Evolutionary conservation across 2,113 vertebrate species (phyloP), one percentile per base, ranked within the genome.

Genomic region (Tupaia tana): DNA sequence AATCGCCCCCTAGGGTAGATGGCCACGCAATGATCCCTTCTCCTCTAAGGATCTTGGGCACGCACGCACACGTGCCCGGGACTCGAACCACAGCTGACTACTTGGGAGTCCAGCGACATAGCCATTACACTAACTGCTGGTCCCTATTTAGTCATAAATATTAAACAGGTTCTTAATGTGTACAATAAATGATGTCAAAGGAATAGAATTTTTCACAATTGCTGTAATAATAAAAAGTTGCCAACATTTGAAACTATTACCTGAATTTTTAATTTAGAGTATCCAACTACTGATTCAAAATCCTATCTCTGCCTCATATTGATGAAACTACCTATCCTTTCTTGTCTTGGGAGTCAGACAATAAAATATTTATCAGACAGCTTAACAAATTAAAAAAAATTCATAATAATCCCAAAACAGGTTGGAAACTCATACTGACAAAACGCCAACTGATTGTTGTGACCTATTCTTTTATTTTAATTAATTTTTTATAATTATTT

Each of bases 191-290:
- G 83, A 93, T 6, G 29, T 56, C 52, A 59, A 19, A 54, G 34
- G 67, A 25, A 83, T 67, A 63, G 11, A 4, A 52, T 86, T 88
- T 89, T 94, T 58, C 71, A 94, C 79, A 77, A 74, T 81, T 56
- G 83, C 43, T 83, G 12, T 20, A 61, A 34, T 64, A 20, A 86
- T 24, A 10, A n/a, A 10, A n/a, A 78, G n/a, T 74, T 80, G 24
- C 94, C 67, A 91, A 79, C 90, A 84, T 56, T 75, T 24, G 89
- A 70, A 91, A 12, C 1, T 6, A n/a, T 9, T 61, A 6, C 15
- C 58, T 71, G 43, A 75, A 52, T 64, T 92, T 84, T 86, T 24
- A 59, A 83, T 90, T 88, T 69, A 93, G 73, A 93, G n/a, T 34
- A 75, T 61, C 58, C 34, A 79, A 66, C 22, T 70, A 89, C 8